Conservation (phyloP, 2,797 vertebrate genomes). For the Cheirogaleus major region DNA sequence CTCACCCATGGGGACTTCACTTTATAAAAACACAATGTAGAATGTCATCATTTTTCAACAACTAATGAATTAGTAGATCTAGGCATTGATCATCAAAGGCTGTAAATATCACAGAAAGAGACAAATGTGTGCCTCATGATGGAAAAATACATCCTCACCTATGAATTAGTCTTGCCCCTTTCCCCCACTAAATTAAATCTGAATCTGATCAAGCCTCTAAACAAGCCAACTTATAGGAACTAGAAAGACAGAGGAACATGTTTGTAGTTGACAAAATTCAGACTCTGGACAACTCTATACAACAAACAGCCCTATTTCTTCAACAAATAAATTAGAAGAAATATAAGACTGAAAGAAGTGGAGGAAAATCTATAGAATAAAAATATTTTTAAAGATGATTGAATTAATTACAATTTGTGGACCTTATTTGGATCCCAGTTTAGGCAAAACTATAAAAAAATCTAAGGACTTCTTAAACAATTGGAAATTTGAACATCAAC, state of each 20-base stretch:
- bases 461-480: not conserved
- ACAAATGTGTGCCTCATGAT: not conserved
- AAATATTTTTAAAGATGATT: not conserved
- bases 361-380: not conserved
- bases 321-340: not conserved
- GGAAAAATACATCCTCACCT: not conserved
- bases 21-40: not conserved
- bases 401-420: not conserved
- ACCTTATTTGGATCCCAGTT: not conserved
- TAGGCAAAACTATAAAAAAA: not conserved
- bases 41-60: not conserved
- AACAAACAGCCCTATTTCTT: not conserved
- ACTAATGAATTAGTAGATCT: not conserved
- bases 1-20: not conserved
- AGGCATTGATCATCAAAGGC: not conserved
- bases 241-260: not conserved
- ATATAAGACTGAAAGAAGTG: not conserved
- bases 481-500: slow-evolving; percentile 1
- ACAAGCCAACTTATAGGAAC: not conserved
- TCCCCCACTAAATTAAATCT: not conserved
- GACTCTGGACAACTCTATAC: not conserved
- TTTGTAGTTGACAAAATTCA: not conserved
- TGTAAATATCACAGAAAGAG: not conserved
- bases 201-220: not conserved
- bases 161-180: not conserved